Evolutionary conservation across 2,113 vertebrate species (phyloP).

Genomic region (Elgaria multicarinata): DNA sequence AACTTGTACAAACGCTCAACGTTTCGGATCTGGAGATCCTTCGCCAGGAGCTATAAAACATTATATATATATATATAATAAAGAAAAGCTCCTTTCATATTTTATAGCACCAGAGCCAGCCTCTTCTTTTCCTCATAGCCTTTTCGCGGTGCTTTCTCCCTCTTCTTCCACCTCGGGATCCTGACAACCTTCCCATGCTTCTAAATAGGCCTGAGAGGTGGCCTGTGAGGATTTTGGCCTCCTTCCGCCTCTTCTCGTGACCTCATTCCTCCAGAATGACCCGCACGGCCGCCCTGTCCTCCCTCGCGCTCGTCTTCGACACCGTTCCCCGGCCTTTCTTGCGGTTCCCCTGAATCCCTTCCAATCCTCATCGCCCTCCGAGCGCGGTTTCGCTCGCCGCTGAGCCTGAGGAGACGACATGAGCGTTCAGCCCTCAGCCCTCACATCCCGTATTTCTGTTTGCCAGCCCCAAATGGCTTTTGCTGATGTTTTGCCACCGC

Average conservation of each 20-base stretch:
- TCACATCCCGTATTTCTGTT: background rate
- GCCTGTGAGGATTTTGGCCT: background rate
- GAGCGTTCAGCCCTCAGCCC: too few relatives aligned
- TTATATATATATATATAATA: too few relatives aligned
- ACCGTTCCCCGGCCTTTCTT: background rate
- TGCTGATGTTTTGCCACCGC: background rate
- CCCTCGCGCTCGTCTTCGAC: background rate
- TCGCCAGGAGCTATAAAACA: too few relatives aligned
- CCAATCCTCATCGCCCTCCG: background rate
- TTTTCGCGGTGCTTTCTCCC: too few relatives aligned
- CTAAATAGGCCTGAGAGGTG: background rate
- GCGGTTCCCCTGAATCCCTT: too few relatives aligned
- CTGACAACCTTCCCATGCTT: background rate
- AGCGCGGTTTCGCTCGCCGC: background rate
- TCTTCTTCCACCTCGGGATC: too few relatives aligned
- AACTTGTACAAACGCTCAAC: too few relatives aligned
- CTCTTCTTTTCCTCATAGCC: too few relatives aligned
- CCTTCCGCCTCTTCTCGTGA: background rate
- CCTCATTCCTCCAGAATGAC: background rate
- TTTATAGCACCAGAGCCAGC: too few relatives aligned
- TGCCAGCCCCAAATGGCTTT: background rate
- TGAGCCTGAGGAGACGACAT: background rate
- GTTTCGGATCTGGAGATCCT: too few relatives aligned
- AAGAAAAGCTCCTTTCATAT: too few relatives aligned
- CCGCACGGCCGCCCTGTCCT: too few relatives aligned